These are phyloP conservation scores for Chauna torquata DNA, from an alignment of 2,113 vertebrate species.

Conservation along the genomic window DNA sequence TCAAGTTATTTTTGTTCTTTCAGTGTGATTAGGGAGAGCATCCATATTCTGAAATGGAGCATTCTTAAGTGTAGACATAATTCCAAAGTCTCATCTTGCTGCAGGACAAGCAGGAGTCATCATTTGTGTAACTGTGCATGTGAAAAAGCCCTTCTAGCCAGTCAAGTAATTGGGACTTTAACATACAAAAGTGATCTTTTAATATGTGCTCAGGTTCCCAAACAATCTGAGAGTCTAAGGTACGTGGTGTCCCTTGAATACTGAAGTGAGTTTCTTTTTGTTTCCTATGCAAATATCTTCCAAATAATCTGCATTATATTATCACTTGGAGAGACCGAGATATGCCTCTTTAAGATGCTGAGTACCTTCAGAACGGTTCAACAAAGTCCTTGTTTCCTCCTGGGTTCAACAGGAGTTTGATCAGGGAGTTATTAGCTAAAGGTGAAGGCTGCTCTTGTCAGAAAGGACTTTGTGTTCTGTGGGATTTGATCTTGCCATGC, in stretches of 20 bases:
- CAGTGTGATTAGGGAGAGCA: not conserved
- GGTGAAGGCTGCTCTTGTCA: not conserved
- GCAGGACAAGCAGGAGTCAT: not conserved
- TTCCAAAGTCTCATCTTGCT: not conserved
- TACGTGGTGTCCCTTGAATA: rapidly evolving
- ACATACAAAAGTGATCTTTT: not conserved
- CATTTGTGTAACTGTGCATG: rapidly evolving
- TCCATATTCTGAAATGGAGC: not conserved
- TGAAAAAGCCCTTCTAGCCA: not conserved
- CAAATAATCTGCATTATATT: too few relatives aligned
- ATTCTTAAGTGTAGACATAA: rapidly evolving
- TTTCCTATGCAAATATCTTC: not conserved
- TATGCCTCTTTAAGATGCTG: not conserved
- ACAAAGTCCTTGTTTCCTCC: not conserved
- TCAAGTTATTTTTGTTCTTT: not conserved
- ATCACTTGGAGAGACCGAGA: not conserved
- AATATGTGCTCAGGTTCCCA: not conserved
- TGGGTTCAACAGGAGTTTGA: not conserved
- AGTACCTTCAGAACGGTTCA: not conserved
- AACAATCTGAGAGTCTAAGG: not conserved
- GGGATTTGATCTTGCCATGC: not conserved
- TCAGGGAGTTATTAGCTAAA: not conserved
- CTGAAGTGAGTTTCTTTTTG: not conserved
- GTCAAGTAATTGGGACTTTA: not conserved
- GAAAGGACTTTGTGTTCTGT: not conserved